Evolutionary conservation across 2,797 vertebrate genomes (phyloP).

Genomic region (Crenuchus spilurus): DNA sequence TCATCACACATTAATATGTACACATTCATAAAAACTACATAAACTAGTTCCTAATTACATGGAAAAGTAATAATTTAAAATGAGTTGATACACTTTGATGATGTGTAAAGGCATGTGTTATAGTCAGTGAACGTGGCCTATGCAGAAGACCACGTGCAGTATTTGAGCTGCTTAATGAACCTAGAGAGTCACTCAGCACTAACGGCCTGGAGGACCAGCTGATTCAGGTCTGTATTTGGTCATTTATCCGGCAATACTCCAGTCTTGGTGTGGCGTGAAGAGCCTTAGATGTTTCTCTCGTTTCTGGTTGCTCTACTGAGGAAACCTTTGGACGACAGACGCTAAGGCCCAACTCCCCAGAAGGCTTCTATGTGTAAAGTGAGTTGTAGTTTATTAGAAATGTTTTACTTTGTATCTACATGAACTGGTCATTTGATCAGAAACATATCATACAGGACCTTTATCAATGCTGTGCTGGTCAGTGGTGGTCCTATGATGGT

Average conservation of each 20-base stretch:
- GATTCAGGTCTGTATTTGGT: not conserved
- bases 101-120: too few relatives aligned
- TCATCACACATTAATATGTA: conserved; percentile 41
- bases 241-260: not conserved
- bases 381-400: too few relatives aligned
- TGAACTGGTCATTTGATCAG: too few relatives aligned
- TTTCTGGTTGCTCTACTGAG: not conserved
- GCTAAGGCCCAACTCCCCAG: not conserved
- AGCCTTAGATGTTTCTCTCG: not conserved
- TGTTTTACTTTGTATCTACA: too few relatives aligned
- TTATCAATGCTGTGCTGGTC: too few relatives aligned
- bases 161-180: not conserved
- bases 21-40: conserved; percentile 42
- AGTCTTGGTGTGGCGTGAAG: not conserved
- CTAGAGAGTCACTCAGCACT: too few relatives aligned
- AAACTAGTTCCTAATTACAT: conserved; percentile 2
- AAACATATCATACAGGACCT: too few relatives aligned
- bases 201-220: not conserved
- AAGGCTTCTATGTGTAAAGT: not conserved
- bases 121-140: too few relatives aligned
- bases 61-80: conserved; percentile 36
- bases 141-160: too few relatives aligned
- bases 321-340: not conserved
- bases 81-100: not conserved
- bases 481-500: too few relatives aligned